phyloP scores from a whole-genome alignment of 2,113 vertebrate genomes.

The Paratilapia polleni region DNA sequence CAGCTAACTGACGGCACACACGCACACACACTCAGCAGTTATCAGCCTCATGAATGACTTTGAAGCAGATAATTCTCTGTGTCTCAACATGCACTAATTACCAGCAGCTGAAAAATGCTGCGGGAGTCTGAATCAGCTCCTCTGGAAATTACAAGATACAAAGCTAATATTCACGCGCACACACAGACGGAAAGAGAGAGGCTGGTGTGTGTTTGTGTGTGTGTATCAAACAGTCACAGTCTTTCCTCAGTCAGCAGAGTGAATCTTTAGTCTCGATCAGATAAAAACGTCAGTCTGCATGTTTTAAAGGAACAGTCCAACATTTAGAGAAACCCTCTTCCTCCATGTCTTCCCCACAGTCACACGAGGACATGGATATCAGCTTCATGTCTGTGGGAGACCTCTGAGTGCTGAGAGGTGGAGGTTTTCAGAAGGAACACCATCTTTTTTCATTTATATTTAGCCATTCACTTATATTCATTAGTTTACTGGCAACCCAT shows the following conservation, averaged over 20 bases:
- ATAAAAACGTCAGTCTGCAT: conserved; percentile 41
- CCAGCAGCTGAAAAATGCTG: conserved; percentile 56
- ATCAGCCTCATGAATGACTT: conserved; percentile 54
- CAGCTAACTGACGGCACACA: conserved; percentile 42
- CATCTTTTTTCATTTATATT: too few species aligned
- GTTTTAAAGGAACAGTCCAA: conserved; percentile 38
- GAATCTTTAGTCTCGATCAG: conserved; percentile 57
- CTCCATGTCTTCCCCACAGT: neutral
- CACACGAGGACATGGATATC: neutral
- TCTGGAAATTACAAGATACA: conserved; percentile 57
- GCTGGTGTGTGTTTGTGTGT: conserved; percentile 18
- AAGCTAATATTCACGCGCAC: conserved; percentile 40
- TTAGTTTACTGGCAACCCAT: too few species aligned
- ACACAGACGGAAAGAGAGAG: neutral
- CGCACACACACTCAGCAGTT: conserved; percentile 33
- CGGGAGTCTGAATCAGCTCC: conserved; percentile 61
- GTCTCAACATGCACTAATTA: conserved; percentile 68
- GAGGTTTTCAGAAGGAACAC: too few species aligned
- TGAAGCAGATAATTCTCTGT: conserved; percentile 66
- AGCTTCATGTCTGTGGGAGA: neutral
- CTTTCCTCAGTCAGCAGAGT: conserved; percentile 38
- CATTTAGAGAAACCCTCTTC: conserved; percentile 8
- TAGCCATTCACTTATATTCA: neutral
- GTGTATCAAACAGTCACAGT: neutral
- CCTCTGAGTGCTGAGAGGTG: neutral